Percentiles rank a stretch among this genome's conserved stretches.
Evolutionary conservation across 1,140 invertebrate species (phyloP).

Genomic region (Polypedilum vanderplanki): DNA sequence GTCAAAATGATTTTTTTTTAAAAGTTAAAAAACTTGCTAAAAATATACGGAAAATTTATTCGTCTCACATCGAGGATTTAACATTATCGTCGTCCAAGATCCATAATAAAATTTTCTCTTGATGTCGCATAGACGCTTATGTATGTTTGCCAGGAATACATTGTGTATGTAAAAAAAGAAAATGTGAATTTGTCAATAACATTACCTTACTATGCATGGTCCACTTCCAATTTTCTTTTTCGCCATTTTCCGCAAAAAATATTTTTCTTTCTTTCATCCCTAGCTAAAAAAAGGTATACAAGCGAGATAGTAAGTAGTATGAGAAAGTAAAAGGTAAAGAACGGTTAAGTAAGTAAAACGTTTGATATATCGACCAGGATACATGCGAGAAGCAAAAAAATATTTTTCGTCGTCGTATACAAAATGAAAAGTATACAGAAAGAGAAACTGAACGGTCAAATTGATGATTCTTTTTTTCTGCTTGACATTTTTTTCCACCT

Average conservation of each 20-base stretch:
- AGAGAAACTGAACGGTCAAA: slow-evolving; percentile 22
- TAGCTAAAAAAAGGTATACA: background rate
- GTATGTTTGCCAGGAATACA: background rate
- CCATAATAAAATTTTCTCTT: slow-evolving; percentile 25
- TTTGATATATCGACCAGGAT: slow-evolving; percentile 23
- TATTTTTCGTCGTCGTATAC: background rate
- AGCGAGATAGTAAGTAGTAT: background rate
- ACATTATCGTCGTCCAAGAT: slow-evolving; percentile 28
- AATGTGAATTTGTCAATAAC: slow-evolving; percentile 27
- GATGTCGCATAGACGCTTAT: background rate
- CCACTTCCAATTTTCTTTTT: slow-evolving; percentile 7
- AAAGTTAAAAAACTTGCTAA: background rate
- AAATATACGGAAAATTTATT: slow-evolving; percentile 20
- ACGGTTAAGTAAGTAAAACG: slow-evolving; percentile 21
- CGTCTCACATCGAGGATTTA: slow-evolving; percentile 28
- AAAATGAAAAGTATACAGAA: background rate
- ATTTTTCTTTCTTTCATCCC: background rate
- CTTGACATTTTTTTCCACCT: background rate
- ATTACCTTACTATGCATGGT: slow-evolving; percentile 2
- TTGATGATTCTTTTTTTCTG: slow-evolving; percentile 21
- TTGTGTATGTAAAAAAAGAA: background rate
- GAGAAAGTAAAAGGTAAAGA: background rate
- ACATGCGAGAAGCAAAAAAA: background rate
- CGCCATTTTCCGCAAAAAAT: background rate
- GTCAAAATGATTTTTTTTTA: too few species aligned